These are phyloP conservation scores for Triops longicaudatus DNA, from an alignment of 1,140 invertebrate genomes.

Conservation along the genomic window DNA sequence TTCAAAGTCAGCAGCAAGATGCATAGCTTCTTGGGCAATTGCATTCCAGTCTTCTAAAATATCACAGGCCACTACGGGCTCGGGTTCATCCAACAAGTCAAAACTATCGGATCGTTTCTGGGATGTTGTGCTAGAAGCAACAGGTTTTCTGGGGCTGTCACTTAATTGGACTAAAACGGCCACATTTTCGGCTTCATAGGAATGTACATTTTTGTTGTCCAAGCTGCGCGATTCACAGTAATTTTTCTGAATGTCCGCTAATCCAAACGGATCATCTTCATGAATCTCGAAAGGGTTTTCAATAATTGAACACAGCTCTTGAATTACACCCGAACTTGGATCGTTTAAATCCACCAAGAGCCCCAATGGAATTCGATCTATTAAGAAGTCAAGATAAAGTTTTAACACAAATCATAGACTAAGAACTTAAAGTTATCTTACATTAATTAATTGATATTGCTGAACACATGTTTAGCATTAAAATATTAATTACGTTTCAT, in stretches of 20 bases:
- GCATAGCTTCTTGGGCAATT: neutral
- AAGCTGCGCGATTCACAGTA: neutral
- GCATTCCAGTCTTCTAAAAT: neutral
- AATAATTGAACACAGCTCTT: neutral
- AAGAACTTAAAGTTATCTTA: no score
- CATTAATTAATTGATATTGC: no score
- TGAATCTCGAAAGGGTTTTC: neutral
- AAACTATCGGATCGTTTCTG: neutral
- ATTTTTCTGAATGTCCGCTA: neutral
- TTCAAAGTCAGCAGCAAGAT: neutral
- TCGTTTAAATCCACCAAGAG: neutral
- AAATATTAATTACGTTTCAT: no score
- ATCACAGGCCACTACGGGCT: neutral
- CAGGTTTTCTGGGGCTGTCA: neutral
- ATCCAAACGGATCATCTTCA: neutral
- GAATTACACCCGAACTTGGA: neutral
- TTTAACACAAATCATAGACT: no score
- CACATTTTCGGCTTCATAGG: neutral
- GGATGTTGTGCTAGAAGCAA: neutral
- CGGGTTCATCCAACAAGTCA: neutral
- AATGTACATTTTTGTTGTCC: neutral
- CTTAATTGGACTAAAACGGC: neutral
- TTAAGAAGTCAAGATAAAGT: no score
- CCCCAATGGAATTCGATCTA: neutral
- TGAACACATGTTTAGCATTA: no score